A percentile compares a stretch with the other conserved stretches of the same genome.
phyloP scores from a whole-genome alignment of 2,797 vertebrate species.

The Micrastur ruficollis region DNA sequence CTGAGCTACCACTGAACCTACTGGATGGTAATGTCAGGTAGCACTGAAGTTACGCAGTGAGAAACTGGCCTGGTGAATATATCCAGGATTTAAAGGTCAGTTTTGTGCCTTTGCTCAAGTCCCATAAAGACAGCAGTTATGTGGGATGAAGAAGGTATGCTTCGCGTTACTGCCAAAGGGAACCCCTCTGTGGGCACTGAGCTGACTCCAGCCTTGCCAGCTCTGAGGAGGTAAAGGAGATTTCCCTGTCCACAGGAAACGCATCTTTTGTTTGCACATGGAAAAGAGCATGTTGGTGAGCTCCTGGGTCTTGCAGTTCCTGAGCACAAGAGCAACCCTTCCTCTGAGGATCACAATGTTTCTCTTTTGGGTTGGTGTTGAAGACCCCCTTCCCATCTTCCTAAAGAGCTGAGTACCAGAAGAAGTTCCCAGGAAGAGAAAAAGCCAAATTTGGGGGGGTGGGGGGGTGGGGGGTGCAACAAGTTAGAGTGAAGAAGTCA shows the following conservation, averaged over 20 bases:
- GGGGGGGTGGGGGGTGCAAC: neutral
- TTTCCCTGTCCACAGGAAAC: neutral
- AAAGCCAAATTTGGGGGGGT: neutral
- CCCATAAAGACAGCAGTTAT: neutral
- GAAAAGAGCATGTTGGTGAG: neutral
- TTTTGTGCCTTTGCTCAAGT: neutral
- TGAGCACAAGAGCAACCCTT: neutral
- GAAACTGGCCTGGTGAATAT: neutral
- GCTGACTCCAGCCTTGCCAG: neutral
- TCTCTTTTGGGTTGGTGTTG: neutral
- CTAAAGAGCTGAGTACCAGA: neutral
- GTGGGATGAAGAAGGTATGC: accelerated
- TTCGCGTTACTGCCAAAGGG: neutral
- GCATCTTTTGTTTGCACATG: neutral
- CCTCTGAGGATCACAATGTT: neutral
- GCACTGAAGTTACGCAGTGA: neutral
- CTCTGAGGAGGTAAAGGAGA: neutral
- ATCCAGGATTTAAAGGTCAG: neutral
- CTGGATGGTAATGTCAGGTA: neutral
- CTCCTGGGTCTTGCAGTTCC: neutral
- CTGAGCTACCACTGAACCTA: neutral
- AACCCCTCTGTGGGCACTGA: neutral
- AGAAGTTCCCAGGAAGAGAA: neutral
- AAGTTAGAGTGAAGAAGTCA: neutral
- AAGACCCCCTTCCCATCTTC: neutral